Percentiles rank a stretch among this genome's conserved stretches.
phyloP scores from a whole-genome alignment of 2,113 vertebrate genomes.

The Nipponia nippon region DNA sequence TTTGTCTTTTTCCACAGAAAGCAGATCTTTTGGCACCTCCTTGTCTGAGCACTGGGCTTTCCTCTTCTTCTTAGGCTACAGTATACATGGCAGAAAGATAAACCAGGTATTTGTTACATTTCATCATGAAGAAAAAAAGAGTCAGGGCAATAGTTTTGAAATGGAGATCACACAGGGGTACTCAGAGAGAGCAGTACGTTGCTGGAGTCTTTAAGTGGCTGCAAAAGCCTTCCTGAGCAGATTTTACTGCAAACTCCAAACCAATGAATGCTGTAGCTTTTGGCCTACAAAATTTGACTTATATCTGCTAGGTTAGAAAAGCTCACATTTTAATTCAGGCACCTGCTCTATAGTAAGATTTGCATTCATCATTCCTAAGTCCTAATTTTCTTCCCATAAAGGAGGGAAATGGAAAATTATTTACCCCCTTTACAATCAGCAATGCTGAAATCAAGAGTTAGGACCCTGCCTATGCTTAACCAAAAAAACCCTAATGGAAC shows the following conservation, averaged over 20 bases:
- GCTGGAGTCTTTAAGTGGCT: neutral
- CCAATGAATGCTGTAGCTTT: neutral
- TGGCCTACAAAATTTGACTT: neutral
- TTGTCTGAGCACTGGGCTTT: constrained; percentile 23
- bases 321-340: neutral
- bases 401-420: neutral
- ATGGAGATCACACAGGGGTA: neutral
- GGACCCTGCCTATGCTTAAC: neutral
- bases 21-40: neutral
- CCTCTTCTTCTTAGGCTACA: constrained; percentile 49
- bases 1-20: constrained; percentile 29
- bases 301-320: neutral
- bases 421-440: neutral
- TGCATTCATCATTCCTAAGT: neutral
- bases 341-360: neutral
- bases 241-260: neutral
- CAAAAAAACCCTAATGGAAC: neutral
- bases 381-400: neutral
- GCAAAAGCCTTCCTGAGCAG: neutral
- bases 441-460: neutral
- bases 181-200: neutral
- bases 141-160: neutral
- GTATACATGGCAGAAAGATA: neutral
- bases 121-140: neutral
- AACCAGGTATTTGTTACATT: neutral